A percentile compares a stretch with the other conserved stretches of the same genome.
phyloP scores from a whole-genome alignment of 2,797 vertebrate genomes.

The Pangasius sanitwongsei region DNA sequence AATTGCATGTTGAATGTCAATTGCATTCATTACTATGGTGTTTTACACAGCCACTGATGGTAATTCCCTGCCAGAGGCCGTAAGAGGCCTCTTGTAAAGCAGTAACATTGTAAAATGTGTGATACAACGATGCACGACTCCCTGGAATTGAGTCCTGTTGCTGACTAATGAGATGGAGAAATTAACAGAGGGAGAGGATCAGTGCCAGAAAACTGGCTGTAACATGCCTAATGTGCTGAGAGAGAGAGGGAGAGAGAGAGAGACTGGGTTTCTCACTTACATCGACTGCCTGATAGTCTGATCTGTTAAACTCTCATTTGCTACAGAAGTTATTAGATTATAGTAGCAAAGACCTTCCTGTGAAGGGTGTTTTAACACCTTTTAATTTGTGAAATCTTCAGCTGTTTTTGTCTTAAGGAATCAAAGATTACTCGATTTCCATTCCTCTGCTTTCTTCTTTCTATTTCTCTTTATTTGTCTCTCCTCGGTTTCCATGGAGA shows the following conservation, averaged over 20 bases:
- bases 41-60: constrained; percentile 32
- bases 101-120: constrained; percentile 24
- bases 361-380: background rate
- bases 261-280: constrained; percentile 44
- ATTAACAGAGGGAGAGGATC: constrained; percentile 46
- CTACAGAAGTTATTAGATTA: constrained; percentile 19
- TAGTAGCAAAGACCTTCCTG: background rate
- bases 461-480: background rate
- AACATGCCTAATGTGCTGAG: constrained; percentile 39
- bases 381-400: constrained; percentile 4
- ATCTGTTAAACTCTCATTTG: constrained; percentile 26
- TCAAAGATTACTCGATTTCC: background rate
- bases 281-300: constrained; percentile 21
- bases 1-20: constrained; percentile 19
- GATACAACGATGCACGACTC: constrained; percentile 35
- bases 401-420: background rate
- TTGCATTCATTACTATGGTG: constrained; percentile 22
- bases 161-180: constrained; percentile 57
- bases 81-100: constrained; percentile 17
- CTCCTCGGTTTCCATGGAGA: constrained; percentile 27
- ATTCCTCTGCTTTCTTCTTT: background rate
- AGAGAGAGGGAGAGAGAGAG: constrained; percentile 39
- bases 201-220: constrained; percentile 44
- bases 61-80: constrained; percentile 33
- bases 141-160: constrained; percentile 31